Evolutionary conservation across 2,113 vertebrate genomes (phyloP), one percentile per base, ranked within the genome.

Genomic region (Chaenogobius annularis): DNA sequence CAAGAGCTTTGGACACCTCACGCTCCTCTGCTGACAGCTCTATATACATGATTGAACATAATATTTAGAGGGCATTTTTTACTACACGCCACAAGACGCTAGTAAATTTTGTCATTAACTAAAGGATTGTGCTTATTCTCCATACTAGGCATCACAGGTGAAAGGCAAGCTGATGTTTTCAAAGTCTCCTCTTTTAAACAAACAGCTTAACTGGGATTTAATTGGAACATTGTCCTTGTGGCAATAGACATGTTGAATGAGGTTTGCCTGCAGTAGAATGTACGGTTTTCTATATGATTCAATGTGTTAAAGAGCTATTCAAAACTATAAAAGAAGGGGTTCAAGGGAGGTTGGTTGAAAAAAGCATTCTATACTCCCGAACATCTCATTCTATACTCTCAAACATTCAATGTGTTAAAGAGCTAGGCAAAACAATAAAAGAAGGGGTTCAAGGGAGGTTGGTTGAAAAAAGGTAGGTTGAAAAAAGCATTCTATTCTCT

Each of bases 81-180:
- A 63, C 61, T 15, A 13, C 62, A 8, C n/a, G 23, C 37, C 52
- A 20, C 37, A 35, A 54, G 47, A 63, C 23, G 6, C 31, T 35
- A 54, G 66, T 65, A 58, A 69, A 69, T 75, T 20, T 68, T 64
- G 40, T n/a, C 44, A 61, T 64, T 26, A 56, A 46, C 66, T 46
- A 31, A 69, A 55, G 26, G 50, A 40, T 43, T 63, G 35, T 63
- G 35, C 40, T 63, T 63, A 40, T 40, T 1, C 19, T 35, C 9
- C 67, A 15, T 6, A n/a, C 43, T 35, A 2, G 10, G 50, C 46
- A 37, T 35, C 23, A 8, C 31, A 23, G 20, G 64, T 48, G 55
- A 59, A 63, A 63, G 61, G 35, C 35, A 43, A 40, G 10, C 15
- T 5, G 8, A 6, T 63, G 61, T 43, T 23, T 58, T 63, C 31